Evolutionary conservation across 2,888 invertebrate species (phyloP).

Genomic region (Dichetophora obliterata): DNA sequence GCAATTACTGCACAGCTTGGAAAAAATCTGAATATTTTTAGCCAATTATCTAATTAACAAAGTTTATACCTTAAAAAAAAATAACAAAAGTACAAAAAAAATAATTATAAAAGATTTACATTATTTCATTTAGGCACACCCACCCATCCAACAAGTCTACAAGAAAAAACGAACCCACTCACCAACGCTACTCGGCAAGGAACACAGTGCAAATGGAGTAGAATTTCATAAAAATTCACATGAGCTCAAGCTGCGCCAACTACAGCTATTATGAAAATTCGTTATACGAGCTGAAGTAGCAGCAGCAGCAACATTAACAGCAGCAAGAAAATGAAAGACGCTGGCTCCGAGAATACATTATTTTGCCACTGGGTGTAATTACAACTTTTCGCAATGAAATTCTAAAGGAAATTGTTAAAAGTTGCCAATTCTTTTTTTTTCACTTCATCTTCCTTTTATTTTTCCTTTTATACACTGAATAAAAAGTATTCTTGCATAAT

Average conservation of each 20-base stretch:
- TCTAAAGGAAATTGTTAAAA: slow-evolving; percentile 26
- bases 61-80: background rate
- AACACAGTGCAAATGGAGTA: background rate
- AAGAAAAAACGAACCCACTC: background rate
- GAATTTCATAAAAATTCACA: slow-evolving; percentile 13
- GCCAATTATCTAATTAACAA: slow-evolving; percentile 18
- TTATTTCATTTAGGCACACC: background rate
- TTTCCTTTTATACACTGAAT: background rate
- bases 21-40: slow-evolving; percentile 1
- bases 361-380: slow-evolving; percentile 35
- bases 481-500: slow-evolving; percentile 1
- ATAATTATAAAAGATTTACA: background rate
- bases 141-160: background rate
- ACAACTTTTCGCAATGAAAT: slow-evolving; percentile 30
- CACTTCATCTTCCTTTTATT: background rate
- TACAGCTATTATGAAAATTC: background rate
- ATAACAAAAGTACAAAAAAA: background rate
- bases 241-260: slow-evolving; percentile 11
- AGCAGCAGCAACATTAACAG: background rate
- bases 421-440: slow-evolving; percentile 24
- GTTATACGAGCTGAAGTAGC: background rate
- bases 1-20: background rate
- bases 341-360: slow-evolving; percentile 1
- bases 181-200: background rate
- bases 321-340: background rate